Evolutionary conservation across 2,113 vertebrate species (phyloP), one percentile per base, ranked within the genome.

Genomic region (Colinus virginianus): DNA sequence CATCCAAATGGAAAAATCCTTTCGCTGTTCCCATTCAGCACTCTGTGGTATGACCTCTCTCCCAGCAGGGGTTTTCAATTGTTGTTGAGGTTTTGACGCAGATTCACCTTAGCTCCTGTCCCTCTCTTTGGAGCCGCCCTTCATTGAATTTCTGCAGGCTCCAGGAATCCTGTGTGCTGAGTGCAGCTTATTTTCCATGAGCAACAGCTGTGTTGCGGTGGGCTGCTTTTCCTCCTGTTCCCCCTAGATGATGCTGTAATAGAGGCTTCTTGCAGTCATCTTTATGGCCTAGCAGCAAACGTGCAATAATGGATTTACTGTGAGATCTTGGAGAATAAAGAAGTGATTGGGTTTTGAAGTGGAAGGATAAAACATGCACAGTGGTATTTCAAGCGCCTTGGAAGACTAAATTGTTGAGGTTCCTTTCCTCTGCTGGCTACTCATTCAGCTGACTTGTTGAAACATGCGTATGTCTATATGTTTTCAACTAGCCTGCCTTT

Each of bases 171-270:
- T 25, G 22, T 7, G 9, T 61, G 80, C 91, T 51, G 58, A 63
- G 26, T 42, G 59, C 42, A 48, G 75, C 53, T 92, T 56, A 53
- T 78, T 90, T 71, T 80, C 59, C 46, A n/a, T 6, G 8, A 78
- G 30, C 61, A 82, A 38, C 38, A 79, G 61, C 64, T 62, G 0
- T 46, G 11, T 67, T 89, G 7, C 80, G 85, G 69, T 94, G 91
- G 83, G 84, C 69, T 96, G 94, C 91, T 91, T 90, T 96, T 95
- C 95, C 94, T 90, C 30, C n/a, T 1, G 6, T 94, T 13, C 87
- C 93, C 87, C 87, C 94, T 93, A 94, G 91, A 90, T 95, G 91
- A 92, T 96, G 93, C 95, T 95, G 87, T 95, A 92, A 96, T 94
- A 95, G 94, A 94, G 61, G 71, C 78, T 92, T 93, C 87, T 93